Conservation (phyloP, 1,140 invertebrate genomes). For the Drosophila watanabei region DNA sequence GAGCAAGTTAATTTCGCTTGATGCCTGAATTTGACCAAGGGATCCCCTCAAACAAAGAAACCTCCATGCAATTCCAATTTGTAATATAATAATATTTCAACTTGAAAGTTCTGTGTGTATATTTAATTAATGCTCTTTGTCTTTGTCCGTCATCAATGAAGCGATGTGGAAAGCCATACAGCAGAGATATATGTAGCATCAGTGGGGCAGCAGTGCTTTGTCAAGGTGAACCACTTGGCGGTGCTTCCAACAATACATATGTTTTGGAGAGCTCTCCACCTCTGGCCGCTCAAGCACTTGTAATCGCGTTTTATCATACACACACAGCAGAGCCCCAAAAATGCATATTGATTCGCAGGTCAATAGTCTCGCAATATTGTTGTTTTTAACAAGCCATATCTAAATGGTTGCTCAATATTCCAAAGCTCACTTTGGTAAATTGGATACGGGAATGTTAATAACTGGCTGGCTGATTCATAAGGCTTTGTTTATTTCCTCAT, state of each 20-base stretch:
- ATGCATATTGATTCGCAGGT: constrained; percentile 20
- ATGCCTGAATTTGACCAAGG: not conserved
- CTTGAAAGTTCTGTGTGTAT: constrained; percentile 3
- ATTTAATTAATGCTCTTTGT: constrained; percentile 30
- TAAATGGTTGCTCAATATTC: constrained; percentile 12
- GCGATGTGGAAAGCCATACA: constrained; percentile 59
- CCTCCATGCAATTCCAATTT: not conserved
- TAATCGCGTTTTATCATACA: constrained; percentile 26
- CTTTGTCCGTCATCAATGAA: constrained; percentile 46
- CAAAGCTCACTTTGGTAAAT: constrained; percentile 5
- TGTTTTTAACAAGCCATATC: constrained; percentile 13
- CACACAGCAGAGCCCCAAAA: constrained; percentile 11
- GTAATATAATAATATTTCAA: not conserved
- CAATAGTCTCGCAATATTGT: constrained; percentile 25
- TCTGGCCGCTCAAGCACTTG: constrained; percentile 20
- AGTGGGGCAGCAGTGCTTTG: constrained; percentile 51
- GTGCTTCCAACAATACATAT: constrained; percentile 50
- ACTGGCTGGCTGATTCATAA: constrained; percentile 20
- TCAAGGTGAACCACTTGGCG: constrained; percentile 69
- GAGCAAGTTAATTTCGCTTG: not conserved
- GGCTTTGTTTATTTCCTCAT: constrained; percentile 21
- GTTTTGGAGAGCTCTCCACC: constrained; percentile 24
- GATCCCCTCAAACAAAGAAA: not conserved
- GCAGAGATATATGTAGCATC: constrained; percentile 26
- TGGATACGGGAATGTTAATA: constrained; percentile 20